These are phyloP conservation scores for Bubalus kerabau DNA, from an alignment of 2,113 vertebrate species.

Conservation along the genomic window DNA sequence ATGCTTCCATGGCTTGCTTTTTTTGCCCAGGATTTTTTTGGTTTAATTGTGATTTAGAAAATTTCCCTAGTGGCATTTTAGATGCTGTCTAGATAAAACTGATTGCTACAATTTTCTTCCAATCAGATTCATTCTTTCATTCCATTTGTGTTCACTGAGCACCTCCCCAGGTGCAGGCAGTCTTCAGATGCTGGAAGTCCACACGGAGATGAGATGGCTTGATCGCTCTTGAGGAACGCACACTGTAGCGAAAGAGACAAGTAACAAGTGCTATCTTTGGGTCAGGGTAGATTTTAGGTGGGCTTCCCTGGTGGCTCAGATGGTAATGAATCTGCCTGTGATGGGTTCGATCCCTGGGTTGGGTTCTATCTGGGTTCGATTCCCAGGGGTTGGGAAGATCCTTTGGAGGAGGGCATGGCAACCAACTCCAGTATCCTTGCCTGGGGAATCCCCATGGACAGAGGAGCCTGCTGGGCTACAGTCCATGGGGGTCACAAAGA, in stretches of 20 bases:
- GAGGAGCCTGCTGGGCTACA: neutral
- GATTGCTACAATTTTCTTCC: neutral
- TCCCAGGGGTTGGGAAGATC: neutral
- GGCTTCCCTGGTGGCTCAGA: neutral
- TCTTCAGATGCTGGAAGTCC: neutral
- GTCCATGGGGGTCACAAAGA: neutral
- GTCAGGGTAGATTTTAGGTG: neutral
- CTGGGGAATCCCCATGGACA: neutral
- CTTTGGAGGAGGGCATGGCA: neutral
- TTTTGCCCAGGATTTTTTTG: neutral
- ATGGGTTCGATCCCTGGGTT: neutral
- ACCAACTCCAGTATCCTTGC: neutral
- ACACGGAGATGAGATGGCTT: neutral
- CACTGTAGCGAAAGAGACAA: neutral
- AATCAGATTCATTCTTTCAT: neutral
- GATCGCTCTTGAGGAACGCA: neutral
- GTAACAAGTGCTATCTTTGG: neutral
- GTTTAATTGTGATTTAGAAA: conserved; percentile 10
- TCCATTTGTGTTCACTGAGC: neutral
- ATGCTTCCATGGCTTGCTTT: neutral
- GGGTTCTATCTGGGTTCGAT: neutral
- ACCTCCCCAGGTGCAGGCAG: neutral
- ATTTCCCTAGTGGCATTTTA: neutral
- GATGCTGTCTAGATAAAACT: neutral
- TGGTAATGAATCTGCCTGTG: neutral